Evolutionary conservation across 2,888 invertebrate genomes (phyloP).

Genomic region (Gryllus longicercus): DNA sequence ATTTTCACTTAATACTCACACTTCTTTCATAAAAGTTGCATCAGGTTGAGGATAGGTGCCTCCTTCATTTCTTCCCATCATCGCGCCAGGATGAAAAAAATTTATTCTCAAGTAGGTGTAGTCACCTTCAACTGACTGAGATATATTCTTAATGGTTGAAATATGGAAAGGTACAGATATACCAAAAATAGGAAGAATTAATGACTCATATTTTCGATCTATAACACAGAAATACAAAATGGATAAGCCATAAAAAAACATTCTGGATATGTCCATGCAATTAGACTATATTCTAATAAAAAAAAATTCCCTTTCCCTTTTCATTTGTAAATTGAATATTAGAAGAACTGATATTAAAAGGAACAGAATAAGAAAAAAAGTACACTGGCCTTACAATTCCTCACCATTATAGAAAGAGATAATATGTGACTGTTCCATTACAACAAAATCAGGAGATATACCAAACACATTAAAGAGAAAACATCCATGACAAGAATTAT

Average conservation of each 20-base stretch:
- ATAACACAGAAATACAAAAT: conserved; percentile 41
- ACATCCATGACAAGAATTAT: not conserved
- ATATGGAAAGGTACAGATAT: conserved; percentile 97
- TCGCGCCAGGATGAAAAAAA: conserved; percentile 97
- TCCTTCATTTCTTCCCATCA: conserved; percentile 91
- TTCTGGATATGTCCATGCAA: too few species aligned
- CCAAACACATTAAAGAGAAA: not conserved
- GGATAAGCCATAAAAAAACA: too few species aligned
- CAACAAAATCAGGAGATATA: too few species aligned
- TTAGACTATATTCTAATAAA: too few species aligned
- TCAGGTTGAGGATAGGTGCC: conserved; percentile 90
- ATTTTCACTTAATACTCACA: conserved; percentile 59
- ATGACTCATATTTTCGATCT: conserved; percentile 96
- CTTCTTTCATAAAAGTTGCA: conserved; percentile 96
- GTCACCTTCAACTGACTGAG: conserved; percentile 97
- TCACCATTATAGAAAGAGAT: too few species aligned
- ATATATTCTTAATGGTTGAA: conserved; percentile 97
- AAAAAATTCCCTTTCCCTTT: too few species aligned
- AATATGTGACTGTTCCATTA: too few species aligned
- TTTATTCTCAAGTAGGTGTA: conserved; percentile 97
- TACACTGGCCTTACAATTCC: too few species aligned
- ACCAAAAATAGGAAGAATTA: conserved; percentile 96
- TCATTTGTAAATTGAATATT: too few species aligned
- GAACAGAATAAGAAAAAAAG: too few species aligned
- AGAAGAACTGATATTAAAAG: too few species aligned